Evolutionary conservation across 2,888 invertebrate genomes (phyloP), one percentile per base, ranked within the genome.

Genomic region (Helleia helle): DNA sequence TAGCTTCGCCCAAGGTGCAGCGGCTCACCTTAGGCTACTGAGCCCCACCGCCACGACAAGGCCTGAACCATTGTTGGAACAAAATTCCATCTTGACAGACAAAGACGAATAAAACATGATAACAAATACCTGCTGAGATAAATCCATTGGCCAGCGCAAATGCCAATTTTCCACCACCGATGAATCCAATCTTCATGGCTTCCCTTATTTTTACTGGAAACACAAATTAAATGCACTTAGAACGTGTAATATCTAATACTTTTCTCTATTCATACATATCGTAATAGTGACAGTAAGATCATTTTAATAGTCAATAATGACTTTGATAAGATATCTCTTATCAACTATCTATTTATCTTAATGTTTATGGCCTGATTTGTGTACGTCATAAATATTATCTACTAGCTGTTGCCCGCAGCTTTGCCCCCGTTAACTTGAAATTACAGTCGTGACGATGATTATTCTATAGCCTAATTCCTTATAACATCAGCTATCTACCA

Each of bases 91-190:
- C n/a, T n/a, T n/a, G n/a, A n/a, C n/a, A n/a, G n/a, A n/a, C n/a
- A n/a, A n/a, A n/a, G n/a, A n/a, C n/a, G n/a, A n/a, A n/a, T n/a
- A n/a, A n/a, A n/a, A n/a, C n/a, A n/a, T n/a, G n/a, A n/a, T n/a
- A n/a, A n/a, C n/a, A n/a, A 70, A 76, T 50, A 94, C 96, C 96
- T 61, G 95, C 90, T 41, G 91, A 87, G 58, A 96, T 91, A 56
- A 97, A 93, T 48, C 96, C 96, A 68, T 93, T 93, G 5, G 95
- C 95, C 64, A 97, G 81, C 0, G 96, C 96, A 62, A 94, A 95
- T 0, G 96, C 97, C 89, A 97, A 91, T 66, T 93, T 93, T 8
- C 97, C 97, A 18, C 94, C 96, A 1, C 97, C 97, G 31, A 97
- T 88, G 66, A 97, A 96, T 2, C 97, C 97, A 54, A 97, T 92